Conservation (phyloP, 2,113 vertebrate species). For the Dicrurus megarhynchus region DNA sequence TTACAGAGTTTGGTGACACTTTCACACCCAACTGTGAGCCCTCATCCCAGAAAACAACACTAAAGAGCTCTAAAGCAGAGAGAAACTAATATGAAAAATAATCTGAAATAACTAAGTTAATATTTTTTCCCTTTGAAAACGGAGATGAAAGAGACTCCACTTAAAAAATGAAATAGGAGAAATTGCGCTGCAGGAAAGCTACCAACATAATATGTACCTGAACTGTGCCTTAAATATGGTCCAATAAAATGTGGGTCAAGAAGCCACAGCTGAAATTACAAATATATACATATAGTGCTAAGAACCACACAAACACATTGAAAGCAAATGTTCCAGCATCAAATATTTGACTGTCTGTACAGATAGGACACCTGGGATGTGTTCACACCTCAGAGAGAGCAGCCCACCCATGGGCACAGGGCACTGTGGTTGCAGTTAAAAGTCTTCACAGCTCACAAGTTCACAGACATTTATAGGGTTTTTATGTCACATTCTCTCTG, state of each 20-base stretch:
- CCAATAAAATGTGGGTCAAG: neutral
- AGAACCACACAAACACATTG: neutral
- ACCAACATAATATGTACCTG: neutral
- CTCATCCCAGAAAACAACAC: neutral
- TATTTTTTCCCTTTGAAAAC: neutral
- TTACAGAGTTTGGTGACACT: neutral
- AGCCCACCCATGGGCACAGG: neutral
- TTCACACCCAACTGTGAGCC: neutral
- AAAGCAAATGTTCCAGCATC: neutral
- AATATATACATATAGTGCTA: neutral
- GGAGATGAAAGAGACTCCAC: neutral
- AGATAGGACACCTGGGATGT: neutral
- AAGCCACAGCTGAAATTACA: neutral
- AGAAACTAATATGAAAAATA: neutral
- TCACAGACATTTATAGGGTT: neutral
- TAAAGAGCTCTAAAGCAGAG: neutral
- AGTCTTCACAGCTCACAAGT: neutral
- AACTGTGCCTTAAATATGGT: neutral
- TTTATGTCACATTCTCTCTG: neutral
- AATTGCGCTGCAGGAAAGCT: neutral
- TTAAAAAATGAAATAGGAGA: neutral
- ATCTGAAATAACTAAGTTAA: neutral
- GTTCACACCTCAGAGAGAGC: neutral
- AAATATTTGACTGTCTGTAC: neutral
- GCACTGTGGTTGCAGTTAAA: neutral